Base-by-base conservation (phyloP, 2,888 invertebrate genomes). In the Trichogramma dendrolimi region DNA sequence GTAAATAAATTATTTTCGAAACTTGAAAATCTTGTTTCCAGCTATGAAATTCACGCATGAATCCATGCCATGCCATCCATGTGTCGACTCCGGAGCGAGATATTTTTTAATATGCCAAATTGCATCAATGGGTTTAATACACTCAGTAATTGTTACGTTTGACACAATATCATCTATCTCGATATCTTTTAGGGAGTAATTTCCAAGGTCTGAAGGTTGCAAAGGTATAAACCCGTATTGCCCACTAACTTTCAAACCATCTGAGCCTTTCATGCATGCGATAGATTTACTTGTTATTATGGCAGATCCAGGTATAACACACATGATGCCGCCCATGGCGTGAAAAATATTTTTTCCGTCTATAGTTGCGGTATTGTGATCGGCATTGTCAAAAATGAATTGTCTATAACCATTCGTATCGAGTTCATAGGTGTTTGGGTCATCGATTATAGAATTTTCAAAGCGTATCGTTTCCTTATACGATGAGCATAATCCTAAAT, bases 21-120 rank as follows among this genome's bases (percentile, higher is more conserved):
- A 61, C 68, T 53, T 54, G 53, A 67, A 64, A 71, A 66, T 61
- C 58, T 50, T 47, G 61, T 55, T 69, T 67, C 2, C 4, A 41
- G 46, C 55, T 53, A 58, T 68, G 63, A 40, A 60, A 59, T 39
- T 66, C 48, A n/a, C n/a, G n/a, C 68, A 70, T 69, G 48, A 71
- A 70, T 55, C 74, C 75, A 66, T 74, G 74, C 68, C 72, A 66
- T 70, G 68, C 70, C 69, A 73, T n/a, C n/a, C n/a, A n/a, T n/a
- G n/a, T n/a, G n/a, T n/a, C 60, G 69, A 64, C 56, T 65, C 62
- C 61, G 67, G 67, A 62, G 64, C 59, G 56, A 59, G 49, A 42
- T 48, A 62, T 63, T 71, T 69, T 57, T 66, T 70, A 68, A 67
- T 1, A n/a, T 7, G n/a, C 7, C 7, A 2, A 50, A 10, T 50